Evolutionary conservation across 2,113 vertebrate species (phyloP).

Genomic region (Halichoeres trimaculatus): DNA sequence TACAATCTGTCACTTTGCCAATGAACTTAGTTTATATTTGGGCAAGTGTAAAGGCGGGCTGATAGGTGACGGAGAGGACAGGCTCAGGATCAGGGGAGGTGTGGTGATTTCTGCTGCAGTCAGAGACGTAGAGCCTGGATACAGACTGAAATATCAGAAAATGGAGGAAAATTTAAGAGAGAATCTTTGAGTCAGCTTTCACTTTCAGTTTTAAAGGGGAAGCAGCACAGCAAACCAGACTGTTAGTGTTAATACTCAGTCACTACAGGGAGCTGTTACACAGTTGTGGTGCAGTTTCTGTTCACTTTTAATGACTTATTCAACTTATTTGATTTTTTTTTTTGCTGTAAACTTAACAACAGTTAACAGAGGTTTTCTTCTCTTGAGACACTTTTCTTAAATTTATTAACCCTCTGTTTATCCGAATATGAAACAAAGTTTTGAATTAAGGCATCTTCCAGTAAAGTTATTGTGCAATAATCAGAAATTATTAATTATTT

Average conservation of each 20-base stretch:
- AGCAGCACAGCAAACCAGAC: not conserved
- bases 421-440: too few relatives aligned
- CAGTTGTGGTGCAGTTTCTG: conserved; percentile 11
- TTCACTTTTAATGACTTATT: not conserved
- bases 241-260: not conserved
- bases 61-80: conserved; percentile 31
- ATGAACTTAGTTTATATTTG: conserved; percentile 83
- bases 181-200: not conserved
- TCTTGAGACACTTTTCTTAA: too few relatives aligned
- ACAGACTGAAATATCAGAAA: not conserved
- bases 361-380: too few relatives aligned
- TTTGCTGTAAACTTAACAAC: too few relatives aligned
- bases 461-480: too few relatives aligned
- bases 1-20: conserved; percentile 68
- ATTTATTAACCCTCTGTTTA: too few relatives aligned
- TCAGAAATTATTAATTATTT: too few relatives aligned
- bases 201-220: not conserved
- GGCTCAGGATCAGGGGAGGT: not conserved
- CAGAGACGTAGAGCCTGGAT: not conserved
- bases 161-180: not conserved
- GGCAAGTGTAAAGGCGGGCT: conserved; percentile 52
- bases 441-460: too few relatives aligned
- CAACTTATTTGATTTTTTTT: too few relatives aligned
- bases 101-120: conserved; percentile 6
- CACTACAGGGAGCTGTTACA: not conserved